Conservation (phyloP, 2,797 vertebrate genomes). For the Dendrocincla tyrannina region DNA sequence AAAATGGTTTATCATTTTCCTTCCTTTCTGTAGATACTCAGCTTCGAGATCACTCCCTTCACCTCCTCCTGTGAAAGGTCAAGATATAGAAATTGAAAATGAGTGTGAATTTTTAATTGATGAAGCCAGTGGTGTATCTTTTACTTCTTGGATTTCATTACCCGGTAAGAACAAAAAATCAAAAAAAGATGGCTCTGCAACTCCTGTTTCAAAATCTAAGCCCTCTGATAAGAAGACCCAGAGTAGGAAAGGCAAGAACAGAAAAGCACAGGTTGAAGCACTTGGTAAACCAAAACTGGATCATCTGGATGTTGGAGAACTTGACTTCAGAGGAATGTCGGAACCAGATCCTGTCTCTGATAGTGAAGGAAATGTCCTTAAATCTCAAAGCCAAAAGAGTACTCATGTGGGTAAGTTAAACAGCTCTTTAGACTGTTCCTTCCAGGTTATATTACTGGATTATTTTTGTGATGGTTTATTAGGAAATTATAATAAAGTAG, state of each 20-base stretch:
- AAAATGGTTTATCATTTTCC: neutral
- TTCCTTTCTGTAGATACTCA: constrained; percentile 27
- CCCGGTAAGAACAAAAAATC: neutral
- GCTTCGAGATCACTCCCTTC: neutral
- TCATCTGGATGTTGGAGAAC: neutral
- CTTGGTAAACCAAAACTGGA: neutral
- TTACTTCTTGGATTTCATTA: constrained; percentile 66
- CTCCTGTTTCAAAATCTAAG: neutral
- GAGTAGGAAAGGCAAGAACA: neutral
- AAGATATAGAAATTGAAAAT: constrained; percentile 30
- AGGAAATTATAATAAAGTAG: neutral
- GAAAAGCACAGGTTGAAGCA: neutral
- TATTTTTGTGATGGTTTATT: neutral
- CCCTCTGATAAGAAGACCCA: neutral
- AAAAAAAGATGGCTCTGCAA: neutral
- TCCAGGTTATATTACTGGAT: neutral
- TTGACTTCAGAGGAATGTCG: neutral
- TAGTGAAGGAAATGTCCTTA: neutral
- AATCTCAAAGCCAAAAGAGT: neutral
- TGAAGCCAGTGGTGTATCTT: constrained; percentile 33
- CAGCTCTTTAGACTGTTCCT: neutral
- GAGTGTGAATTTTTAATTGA: constrained; percentile 79
- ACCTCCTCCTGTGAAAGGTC: neutral
- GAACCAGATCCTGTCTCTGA: neutral
- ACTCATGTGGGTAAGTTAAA: constrained; percentile 26